Evolutionary conservation across 2,888 invertebrate species (phyloP).

Genomic region (Hydrotaea cyrtoneurina): DNA sequence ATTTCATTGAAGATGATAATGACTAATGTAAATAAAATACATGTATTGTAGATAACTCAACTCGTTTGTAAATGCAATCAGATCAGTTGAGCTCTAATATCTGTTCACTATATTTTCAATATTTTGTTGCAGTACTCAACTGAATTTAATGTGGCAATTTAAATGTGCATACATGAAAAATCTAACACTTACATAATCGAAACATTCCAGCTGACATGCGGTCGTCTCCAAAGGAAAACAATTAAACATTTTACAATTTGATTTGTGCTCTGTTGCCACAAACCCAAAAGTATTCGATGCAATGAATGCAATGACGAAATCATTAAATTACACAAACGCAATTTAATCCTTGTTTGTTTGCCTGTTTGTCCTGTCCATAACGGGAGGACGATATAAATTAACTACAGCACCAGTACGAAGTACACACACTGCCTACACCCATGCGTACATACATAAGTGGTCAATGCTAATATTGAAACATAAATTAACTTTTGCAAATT

Average conservation of each 20-base stretch:
- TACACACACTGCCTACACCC: neutral
- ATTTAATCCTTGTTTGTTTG: neutral
- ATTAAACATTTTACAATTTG: neutral
- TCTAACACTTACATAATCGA: neutral
- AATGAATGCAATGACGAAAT: neutral
- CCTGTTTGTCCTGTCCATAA: neutral
- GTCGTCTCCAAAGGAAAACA: neutral
- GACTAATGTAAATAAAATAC: too few species aligned
- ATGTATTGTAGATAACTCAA: too few species aligned
- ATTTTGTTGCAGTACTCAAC: too few species aligned
- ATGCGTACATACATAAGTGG: neutral
- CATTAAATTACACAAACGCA: neutral
- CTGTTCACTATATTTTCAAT: too few species aligned
- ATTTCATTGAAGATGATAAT: too few species aligned
- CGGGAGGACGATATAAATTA: neutral
- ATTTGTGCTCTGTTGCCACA: neutral
- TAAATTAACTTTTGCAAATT: slow-evolving; percentile 31
- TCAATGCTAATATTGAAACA: slow-evolving; percentile 4
- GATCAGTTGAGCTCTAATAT: too few species aligned
- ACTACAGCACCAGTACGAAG: neutral
- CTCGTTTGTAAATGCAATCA: too few species aligned
- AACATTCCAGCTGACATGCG: neutral
- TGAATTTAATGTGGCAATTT: too few species aligned
- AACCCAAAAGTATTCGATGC: neutral
- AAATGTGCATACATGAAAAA: neutral